phyloP scores from a whole-genome alignment of 2,888 invertebrate species.

The Capitulum mitella region DNA sequence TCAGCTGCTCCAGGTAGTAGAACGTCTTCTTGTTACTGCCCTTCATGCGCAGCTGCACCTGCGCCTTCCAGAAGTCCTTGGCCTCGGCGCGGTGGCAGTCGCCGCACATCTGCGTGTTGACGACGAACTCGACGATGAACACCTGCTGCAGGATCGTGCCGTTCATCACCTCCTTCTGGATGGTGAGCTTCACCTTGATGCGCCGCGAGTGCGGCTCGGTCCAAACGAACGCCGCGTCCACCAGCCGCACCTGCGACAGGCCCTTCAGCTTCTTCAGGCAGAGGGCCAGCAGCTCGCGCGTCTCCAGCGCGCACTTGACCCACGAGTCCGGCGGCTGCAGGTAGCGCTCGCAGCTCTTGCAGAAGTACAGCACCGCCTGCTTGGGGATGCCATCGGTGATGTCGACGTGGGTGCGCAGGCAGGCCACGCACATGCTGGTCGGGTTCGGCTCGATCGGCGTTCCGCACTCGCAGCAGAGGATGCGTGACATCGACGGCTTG shows the following conservation, averaged over 20 bases:
- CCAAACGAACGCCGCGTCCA: constrained; percentile 97
- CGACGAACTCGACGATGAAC: constrained; percentile 86
- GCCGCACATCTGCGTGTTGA: constrained; percentile 92
- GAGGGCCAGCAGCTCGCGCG: constrained; percentile 75
- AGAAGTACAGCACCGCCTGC: constrained; percentile 81
- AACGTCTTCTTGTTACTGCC: constrained; percentile 94
- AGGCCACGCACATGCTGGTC: constrained; percentile 94
- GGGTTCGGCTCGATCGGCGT: constrained; percentile 87
- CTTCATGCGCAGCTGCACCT: constrained; percentile 63
- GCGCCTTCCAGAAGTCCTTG: constrained; percentile 93
- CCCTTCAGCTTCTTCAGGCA: constrained; percentile 91
- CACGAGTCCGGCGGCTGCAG: constrained; percentile 86
- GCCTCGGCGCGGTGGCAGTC: constrained; percentile 95
- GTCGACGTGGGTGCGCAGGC: constrained; percentile 82
- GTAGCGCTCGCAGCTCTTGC: constrained; percentile 88
- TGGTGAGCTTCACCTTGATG: constrained; percentile 79
- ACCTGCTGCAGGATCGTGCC: constrained; percentile 88
- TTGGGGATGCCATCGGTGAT: constrained; percentile 95
- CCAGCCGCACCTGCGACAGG: constrained; percentile 74
- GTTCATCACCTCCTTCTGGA: constrained; percentile 89
- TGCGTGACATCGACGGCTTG: constrained; percentile 15
- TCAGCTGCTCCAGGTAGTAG: constrained; percentile 92
- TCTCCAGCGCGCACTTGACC: constrained; percentile 78
- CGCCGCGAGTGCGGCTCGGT: constrained; percentile 98
- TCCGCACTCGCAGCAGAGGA: constrained; percentile 60